A percentile compares a stretch with the other conserved stretches of the same genome.
Conservation (phyloP, 1,140 invertebrate genomes). For the Drosophila willistoni region DNA sequence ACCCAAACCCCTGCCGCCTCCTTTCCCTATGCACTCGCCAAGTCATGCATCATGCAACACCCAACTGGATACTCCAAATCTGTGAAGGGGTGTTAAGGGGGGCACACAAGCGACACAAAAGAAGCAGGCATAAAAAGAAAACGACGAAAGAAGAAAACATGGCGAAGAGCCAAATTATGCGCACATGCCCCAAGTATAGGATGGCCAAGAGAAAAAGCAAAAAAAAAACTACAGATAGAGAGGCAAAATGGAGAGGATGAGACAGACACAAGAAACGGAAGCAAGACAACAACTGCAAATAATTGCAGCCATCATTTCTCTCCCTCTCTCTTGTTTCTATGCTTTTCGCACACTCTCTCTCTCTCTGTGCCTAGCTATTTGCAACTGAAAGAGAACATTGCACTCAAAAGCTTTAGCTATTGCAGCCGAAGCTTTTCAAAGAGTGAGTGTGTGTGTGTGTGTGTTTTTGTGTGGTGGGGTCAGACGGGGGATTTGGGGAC, state of each 20-base stretch:
- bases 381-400: slow-evolving; percentile 47
- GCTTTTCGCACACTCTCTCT: background rate
- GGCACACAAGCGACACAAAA: slow-evolving; percentile 24
- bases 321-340: background rate
- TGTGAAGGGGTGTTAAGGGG: slow-evolving; percentile 13
- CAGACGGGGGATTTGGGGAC: background rate
- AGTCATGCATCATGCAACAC: slow-evolving; percentile 70
- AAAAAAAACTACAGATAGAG: background rate
- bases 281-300: slow-evolving; percentile 75
- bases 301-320: slow-evolving; percentile 54
- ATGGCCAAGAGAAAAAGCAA: slow-evolving; percentile 8
- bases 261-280: slow-evolving; percentile 65
- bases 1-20: slow-evolving; percentile 8
- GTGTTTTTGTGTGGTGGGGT: background rate
- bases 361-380: slow-evolving; percentile 3
- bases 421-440: slow-evolving; percentile 59
- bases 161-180: slow-evolving; percentile 80
- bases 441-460: background rate
- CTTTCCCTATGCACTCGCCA: slow-evolving; percentile 26
- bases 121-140: slow-evolving; percentile 22
- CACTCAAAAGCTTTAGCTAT: slow-evolving; percentile 64
- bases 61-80: slow-evolving; percentile 43
- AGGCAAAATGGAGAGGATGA: slow-evolving; percentile 27
- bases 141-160: slow-evolving; percentile 61
- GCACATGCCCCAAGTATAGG: slow-evolving; percentile 55